Evolutionary conservation across 2,888 invertebrate genomes (phyloP).

Genomic region (Spilosoma lubricipeda): DNA sequence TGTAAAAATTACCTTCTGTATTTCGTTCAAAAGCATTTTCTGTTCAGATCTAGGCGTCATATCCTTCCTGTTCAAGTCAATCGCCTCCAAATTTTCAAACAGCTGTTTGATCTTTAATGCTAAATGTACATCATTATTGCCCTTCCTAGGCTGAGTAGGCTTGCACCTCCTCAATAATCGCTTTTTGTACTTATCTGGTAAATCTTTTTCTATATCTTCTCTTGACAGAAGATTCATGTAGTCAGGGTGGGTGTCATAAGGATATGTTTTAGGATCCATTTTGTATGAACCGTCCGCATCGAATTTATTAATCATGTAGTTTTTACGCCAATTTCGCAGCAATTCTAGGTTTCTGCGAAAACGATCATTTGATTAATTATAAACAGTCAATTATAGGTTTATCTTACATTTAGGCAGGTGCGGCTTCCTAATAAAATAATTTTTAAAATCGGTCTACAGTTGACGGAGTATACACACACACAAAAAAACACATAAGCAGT

Average conservation of each 20-base stretch:
- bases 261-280: conserved; percentile 64
- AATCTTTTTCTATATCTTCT: conserved; percentile 79
- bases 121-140: conserved; percentile 71
- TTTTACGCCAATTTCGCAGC: conserved; percentile 84
- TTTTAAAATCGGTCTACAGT: too few relatives aligned
- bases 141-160: conserved; percentile 70
- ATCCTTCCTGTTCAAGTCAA: conserved; percentile 71
- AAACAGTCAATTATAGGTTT: too few relatives aligned
- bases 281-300: conserved; percentile 57
- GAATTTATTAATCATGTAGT: conserved; percentile 66
- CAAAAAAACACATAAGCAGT: too few relatives aligned
- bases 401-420: too few relatives aligned
- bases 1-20: conserved; percentile 81
- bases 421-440: too few relatives aligned
- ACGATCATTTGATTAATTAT: neutral
- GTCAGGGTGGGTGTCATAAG: conserved; percentile 86
- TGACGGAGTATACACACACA: too few relatives aligned
- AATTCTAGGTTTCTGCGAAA: conserved; percentile 72
- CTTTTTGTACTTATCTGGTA: conserved; percentile 78
- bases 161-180: conserved; percentile 63
- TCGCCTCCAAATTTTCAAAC: conserved; percentile 77
- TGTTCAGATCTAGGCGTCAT: conserved; percentile 85
- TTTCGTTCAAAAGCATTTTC: conserved; percentile 83
- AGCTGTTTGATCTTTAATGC: conserved; percentile 79
- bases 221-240: conserved; percentile 83